Percentiles rank a stretch among this genome's conserved stretches.
Evolutionary conservation across 2,888 invertebrate species (phyloP).

Genomic region (Timandra comae): DNA sequence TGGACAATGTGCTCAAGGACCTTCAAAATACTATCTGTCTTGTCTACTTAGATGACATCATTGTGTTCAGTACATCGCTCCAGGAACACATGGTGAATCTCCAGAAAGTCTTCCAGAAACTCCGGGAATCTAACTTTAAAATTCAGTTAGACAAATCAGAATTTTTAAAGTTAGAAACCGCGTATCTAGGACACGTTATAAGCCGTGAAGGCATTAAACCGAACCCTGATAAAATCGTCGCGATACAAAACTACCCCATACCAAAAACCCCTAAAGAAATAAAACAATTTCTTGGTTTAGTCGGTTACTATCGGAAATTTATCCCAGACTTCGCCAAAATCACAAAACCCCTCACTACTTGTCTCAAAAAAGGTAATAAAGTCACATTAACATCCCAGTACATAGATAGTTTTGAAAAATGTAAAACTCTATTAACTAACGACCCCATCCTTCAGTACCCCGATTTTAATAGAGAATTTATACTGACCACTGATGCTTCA

Average conservation of each 20-base stretch:
- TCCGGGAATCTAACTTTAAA: too few relatives aligned
- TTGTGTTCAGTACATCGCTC: slow-evolving; percentile 20
- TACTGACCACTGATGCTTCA: slow-evolving; percentile 24
- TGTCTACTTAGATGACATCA: slow-evolving; percentile 30
- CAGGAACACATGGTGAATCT: slow-evolving; percentile 9
- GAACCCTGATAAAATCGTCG: slow-evolving; percentile 24
- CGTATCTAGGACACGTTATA: slow-evolving; percentile 32
- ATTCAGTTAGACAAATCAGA: too few relatives aligned
- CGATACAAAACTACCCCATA: slow-evolving; percentile 21
- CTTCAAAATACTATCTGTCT: neutral
- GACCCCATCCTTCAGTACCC: slow-evolving; percentile 36
- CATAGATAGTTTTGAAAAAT: slow-evolving; percentile 15
- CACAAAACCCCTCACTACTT: too few relatives aligned
- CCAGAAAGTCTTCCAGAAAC: slow-evolving; percentile 11
- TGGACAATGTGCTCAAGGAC: neutral
- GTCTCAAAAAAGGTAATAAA: too few relatives aligned
- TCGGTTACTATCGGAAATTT: too few relatives aligned
- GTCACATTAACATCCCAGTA: slow-evolving; percentile 9
- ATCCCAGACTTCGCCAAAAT: too few relatives aligned
- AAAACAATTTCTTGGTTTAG: too few relatives aligned
- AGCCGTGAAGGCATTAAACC: slow-evolving; percentile 25
- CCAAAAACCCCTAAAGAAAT: slow-evolving; percentile 24
- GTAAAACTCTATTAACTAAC: slow-evolving; percentile 16
- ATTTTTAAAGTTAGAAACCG: slow-evolving; percentile 1
- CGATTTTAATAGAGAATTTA: slow-evolving; percentile 28